Conservation (phyloP, 2,797 vertebrate genomes). For the Cyclopterus lumpus region DNA sequence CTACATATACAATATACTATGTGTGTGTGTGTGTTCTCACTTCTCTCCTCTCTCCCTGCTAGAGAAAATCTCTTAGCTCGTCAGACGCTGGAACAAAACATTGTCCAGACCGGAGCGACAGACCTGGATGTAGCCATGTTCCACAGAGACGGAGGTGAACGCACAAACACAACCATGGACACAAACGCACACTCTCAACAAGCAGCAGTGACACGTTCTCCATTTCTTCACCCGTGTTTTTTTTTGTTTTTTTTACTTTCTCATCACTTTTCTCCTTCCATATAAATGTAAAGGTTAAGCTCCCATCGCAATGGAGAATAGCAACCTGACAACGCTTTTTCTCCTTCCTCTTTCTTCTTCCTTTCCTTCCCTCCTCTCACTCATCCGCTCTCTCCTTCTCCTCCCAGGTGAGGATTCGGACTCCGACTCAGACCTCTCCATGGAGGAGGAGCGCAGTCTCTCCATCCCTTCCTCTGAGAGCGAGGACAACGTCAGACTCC, state of each 20-base stretch:
- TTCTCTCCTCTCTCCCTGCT: constrained; percentile 50
- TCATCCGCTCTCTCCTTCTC: neutral
- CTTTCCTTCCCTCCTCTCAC: neutral
- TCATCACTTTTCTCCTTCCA: neutral
- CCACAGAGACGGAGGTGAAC: constrained; percentile 93
- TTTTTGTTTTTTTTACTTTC: neutral
- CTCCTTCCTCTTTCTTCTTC: neutral
- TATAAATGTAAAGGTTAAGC: neutral
- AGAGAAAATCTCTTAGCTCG: constrained; percentile 93
- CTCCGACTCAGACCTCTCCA: constrained; percentile 95
- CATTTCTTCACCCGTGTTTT: neutral
- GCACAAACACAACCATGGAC: constrained; percentile 1
- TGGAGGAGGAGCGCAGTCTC: constrained; percentile 96
- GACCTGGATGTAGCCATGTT: constrained; percentile 98
- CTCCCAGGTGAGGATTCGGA: constrained; percentile 93
- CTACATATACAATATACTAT: neutral
- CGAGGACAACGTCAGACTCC: constrained; percentile 94
- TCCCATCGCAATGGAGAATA: neutral
- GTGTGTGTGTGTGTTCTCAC: constrained; percentile 19
- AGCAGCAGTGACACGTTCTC: neutral
- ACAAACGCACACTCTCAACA: neutral
- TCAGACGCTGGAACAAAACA: constrained; percentile 91
- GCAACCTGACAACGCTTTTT: neutral
- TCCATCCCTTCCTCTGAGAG: constrained; percentile 98
- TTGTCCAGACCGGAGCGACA: constrained; percentile 92